A percentile compares a stretch with the other conserved stretches of the same genome.
Evolutionary conservation across 2,888 invertebrate species (phyloP).

Genomic region (Torymus texanus): DNA sequence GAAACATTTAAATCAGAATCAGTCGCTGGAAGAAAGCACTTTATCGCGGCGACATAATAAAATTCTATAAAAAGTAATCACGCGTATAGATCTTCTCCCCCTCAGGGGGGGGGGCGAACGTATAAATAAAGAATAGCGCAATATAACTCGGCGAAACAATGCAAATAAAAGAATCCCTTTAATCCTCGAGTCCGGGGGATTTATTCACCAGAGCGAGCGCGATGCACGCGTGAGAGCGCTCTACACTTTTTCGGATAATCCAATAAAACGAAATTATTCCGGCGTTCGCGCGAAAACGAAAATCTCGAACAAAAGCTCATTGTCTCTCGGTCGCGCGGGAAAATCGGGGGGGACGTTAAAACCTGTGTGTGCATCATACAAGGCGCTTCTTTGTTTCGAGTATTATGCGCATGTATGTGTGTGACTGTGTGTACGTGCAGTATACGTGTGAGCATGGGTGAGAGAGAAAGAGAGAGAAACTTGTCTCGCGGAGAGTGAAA

Average conservation of each 20-base stretch:
- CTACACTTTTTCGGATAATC: slow-evolving; percentile 15
- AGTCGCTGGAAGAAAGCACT: no score
- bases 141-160: not conserved
- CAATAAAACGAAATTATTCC: slow-evolving; percentile 45
- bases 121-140: no score
- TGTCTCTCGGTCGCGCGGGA: slow-evolving; percentile 3
- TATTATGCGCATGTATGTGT: no score
- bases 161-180: not conserved
- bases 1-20: no score
- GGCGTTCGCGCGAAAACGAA: slow-evolving; percentile 26
- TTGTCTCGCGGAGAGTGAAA: slow-evolving; percentile 1
- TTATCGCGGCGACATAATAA: not conserved
- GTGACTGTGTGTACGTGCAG: no score
- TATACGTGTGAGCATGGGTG: no score
- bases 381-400: slow-evolving; percentile 43
- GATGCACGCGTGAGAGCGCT: not conserved
- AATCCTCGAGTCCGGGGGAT: slow-evolving; percentile 2
- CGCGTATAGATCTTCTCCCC: no score
- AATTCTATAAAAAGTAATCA: not conserved
- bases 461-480: no score
- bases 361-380: not conserved
- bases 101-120: no score
- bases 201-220: not conserved
- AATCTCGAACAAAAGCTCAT: slow-evolving; percentile 47
- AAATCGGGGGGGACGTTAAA: slow-evolving; percentile 24